A percentile compares a stretch with the other conserved stretches of the same genome.
Conservation (phyloP, 2,888 invertebrate genomes). For the Drosophila lacicola region DNA sequence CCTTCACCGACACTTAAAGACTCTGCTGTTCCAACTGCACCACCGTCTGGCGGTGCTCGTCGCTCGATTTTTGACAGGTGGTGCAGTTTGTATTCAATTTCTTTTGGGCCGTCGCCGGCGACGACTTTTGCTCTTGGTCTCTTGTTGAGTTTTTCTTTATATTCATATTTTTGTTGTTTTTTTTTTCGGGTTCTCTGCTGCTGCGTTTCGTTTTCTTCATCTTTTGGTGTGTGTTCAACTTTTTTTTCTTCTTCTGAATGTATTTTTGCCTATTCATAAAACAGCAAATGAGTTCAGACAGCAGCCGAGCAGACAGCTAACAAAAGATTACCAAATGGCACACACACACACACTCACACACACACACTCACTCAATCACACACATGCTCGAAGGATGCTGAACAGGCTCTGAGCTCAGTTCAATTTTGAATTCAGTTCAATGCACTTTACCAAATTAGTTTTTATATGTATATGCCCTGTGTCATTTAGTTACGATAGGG, state of each 20-base stretch:
- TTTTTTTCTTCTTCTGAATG: constrained; percentile 46
- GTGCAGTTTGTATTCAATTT: constrained; percentile 80
- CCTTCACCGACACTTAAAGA: constrained; percentile 46
- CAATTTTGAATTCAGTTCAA: constrained; percentile 58
- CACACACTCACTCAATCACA: constrained; percentile 4
- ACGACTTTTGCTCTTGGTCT: constrained; percentile 72
- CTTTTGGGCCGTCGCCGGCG: constrained; percentile 66
- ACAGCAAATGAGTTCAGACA: constrained; percentile 75
- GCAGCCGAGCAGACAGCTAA: constrained; percentile 46
- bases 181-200: constrained; percentile 37
- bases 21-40: constrained; percentile 41
- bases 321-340: constrained; percentile 55
- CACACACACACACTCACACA: constrained; percentile 9
- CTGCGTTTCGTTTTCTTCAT: constrained; percentile 29
- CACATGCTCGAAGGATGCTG: constrained; percentile 52
- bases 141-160: constrained; percentile 45
- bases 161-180: constrained; percentile 29
- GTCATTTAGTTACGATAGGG: background rate
- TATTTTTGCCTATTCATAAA: constrained; percentile 79
- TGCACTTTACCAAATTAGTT: constrained; percentile 74
- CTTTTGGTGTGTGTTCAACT: constrained; percentile 27
- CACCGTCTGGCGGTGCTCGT: constrained; percentile 59
- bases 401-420: constrained; percentile 32
- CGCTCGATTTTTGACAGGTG: constrained; percentile 83
- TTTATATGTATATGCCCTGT: constrained; percentile 47